Evolutionary conservation across 23 tunicate genomes (phyloP).

Genomic region (Ascidia mentula): DNA sequence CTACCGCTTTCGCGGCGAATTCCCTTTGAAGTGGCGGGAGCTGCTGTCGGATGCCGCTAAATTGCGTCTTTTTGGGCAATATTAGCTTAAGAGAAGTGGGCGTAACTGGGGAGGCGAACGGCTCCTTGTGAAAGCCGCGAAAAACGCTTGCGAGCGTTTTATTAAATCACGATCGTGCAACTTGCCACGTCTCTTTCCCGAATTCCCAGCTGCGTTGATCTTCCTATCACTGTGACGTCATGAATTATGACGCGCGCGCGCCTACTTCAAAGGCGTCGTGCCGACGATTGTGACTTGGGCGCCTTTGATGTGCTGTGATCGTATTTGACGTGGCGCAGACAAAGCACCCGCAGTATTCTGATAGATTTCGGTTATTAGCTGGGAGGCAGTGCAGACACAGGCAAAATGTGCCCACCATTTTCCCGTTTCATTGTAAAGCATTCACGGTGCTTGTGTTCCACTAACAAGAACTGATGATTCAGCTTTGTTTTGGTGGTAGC

Average conservation of each 20-base stretch:
- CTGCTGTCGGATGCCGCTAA: neutral
- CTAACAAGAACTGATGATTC: too few species aligned
- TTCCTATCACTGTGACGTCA: conserved; percentile 3
- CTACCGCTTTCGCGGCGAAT: neutral
- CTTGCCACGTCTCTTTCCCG: too few species aligned
- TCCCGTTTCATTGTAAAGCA: too few species aligned
- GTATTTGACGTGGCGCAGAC: conserved; percentile 5
- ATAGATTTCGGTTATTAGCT: too few species aligned
- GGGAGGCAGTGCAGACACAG: too few species aligned
- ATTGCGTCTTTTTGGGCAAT: neutral
- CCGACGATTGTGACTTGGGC: neutral
- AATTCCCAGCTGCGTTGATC: conserved; percentile 6
- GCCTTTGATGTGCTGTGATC: conserved; percentile 2
- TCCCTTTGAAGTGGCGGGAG: neutral
- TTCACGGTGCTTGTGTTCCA: too few species aligned
- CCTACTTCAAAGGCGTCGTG: neutral
- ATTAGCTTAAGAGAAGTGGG: neutral
- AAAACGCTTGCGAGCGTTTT: neutral
- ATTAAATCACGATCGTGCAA: neutral
- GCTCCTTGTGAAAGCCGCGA: neutral
- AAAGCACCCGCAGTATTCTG: neutral
- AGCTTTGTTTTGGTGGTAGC: too few species aligned
- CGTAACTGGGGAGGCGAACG: neutral
- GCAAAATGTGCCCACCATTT: too few species aligned
- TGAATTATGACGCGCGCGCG: conserved; percentile 14